Percentiles rank a stretch among this genome's conserved stretches.
Evolutionary conservation across 2,888 invertebrate species (phyloP).

Genomic region (Melieria crassipennis): DNA sequence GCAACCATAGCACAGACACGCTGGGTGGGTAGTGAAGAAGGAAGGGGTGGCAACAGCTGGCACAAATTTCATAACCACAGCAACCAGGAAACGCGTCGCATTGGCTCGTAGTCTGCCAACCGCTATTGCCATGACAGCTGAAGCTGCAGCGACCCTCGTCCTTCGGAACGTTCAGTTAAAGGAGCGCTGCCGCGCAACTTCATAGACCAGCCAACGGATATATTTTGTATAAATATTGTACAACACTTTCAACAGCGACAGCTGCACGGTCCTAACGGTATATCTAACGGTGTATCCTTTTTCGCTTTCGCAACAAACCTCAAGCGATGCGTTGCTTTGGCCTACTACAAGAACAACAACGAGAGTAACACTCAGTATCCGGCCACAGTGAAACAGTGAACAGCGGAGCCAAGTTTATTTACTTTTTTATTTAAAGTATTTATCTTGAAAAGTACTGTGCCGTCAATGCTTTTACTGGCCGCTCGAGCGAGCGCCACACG

Average conservation of each 20-base stretch:
- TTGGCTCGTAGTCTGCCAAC: too few relatives aligned
- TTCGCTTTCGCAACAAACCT: background rate
- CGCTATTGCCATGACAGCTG: too few relatives aligned
- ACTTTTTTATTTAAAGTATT: constrained; percentile 43
- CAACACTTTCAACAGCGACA: background rate
- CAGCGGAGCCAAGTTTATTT: constrained; percentile 23
- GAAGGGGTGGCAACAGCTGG: constrained; percentile 40
- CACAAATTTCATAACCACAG: constrained; percentile 37
- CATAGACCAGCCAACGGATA: too few relatives aligned
- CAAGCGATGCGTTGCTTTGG: constrained; percentile 4
- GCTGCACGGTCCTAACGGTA: background rate
- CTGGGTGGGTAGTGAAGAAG: background rate
- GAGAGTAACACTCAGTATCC: background rate
- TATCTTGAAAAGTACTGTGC: constrained; percentile 38
- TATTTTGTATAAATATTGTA: too few relatives aligned
- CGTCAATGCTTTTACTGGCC: background rate
- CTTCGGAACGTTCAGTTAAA: too few relatives aligned
- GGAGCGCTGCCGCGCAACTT: too few relatives aligned
- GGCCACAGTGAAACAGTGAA: too few relatives aligned
- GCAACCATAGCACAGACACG: constrained; percentile 12
- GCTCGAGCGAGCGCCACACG: too few relatives aligned
- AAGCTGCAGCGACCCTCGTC: too few relatives aligned
- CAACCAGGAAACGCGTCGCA: background rate
- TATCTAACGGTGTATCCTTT: background rate
- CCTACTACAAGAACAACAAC: background rate